A percentile compares a stretch with the other conserved stretches of the same genome.
Conservation (phyloP, 2,113 vertebrate genomes). For the Chaetodon auriga region DNA sequence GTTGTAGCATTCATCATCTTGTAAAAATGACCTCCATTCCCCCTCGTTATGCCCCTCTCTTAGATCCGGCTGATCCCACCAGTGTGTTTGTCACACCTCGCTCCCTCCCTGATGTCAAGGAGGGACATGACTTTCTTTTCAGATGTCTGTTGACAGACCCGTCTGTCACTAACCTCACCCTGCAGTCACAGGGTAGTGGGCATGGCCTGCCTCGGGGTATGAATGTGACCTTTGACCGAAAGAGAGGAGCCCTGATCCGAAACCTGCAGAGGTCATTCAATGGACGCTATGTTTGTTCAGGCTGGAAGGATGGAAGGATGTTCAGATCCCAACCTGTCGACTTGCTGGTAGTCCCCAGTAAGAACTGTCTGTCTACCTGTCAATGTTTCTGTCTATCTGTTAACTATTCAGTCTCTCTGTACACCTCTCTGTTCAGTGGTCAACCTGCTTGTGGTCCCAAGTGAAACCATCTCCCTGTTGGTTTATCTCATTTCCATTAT, state of each 20-base stretch:
- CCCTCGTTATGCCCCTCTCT: constrained; percentile 16
- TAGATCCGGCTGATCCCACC: constrained; percentile 41
- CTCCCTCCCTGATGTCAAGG: fast-evolving
- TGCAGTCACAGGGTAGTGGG: constrained; percentile 47
- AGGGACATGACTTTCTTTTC: constrained; percentile 70
- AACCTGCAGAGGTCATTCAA: constrained; percentile 69
- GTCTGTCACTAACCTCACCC: constrained; percentile 59
- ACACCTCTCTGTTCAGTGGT: not conserved
- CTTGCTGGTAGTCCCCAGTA: constrained; percentile 84
- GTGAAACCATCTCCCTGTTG: too few species aligned
- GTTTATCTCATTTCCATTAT: too few species aligned
- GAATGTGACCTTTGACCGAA: constrained; percentile 69
- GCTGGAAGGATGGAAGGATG: constrained; percentile 55
- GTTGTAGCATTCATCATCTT: not conserved
- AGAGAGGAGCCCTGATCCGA: constrained; percentile 83
- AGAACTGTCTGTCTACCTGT: constrained; percentile 66
- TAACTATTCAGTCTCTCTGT: not conserved
- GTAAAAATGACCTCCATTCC: not conserved
- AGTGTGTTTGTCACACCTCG: constrained; percentile 62
- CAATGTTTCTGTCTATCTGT: constrained; percentile 11
- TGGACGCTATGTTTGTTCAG: constrained; percentile 82
- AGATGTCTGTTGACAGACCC: constrained; percentile 79
- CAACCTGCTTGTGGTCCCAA: too few species aligned
- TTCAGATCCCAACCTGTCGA: constrained; percentile 63
- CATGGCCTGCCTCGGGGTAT: constrained; percentile 54